These are phyloP conservation scores for Caretta caretta DNA, from an alignment of 2,113 vertebrate species.

Conservation along the genomic window DNA sequence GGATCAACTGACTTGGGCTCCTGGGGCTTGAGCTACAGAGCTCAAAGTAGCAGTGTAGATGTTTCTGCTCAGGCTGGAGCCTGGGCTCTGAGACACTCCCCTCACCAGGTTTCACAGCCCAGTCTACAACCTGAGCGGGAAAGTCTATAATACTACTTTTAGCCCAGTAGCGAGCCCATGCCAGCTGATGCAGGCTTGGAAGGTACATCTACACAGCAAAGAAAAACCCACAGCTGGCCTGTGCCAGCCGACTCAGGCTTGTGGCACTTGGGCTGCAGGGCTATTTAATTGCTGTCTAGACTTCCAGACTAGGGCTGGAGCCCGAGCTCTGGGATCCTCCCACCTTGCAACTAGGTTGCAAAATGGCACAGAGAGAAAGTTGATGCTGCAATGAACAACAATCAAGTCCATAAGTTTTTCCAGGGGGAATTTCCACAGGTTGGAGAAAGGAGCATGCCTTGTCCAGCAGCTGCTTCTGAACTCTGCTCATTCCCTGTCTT, in stretches of 20 bases:
- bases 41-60: neutral
- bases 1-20: neutral
- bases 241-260: too few relatives aligned
- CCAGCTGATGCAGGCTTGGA: too few relatives aligned
- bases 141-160: neutral
- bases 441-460: neutral
- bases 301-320: too few relatives aligned
- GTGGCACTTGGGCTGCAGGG: fast-evolving
- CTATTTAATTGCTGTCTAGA: too few relatives aligned
- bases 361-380: neutral
- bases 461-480: too few relatives aligned
- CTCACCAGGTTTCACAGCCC: neutral
- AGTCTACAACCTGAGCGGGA: neutral
- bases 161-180: too few relatives aligned
- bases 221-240: too few relatives aligned
- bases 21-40: neutral
- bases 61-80: neutral
- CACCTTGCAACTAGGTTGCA: too few relatives aligned
- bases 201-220: too few relatives aligned
- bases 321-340: too few relatives aligned
- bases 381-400: neutral
- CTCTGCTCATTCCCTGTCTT: neutral
- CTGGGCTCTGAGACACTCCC: neutral
- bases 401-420: neutral
- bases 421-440: neutral